Conservation (phyloP, 2,113 vertebrate genomes). For the Glareola pratincola region DNA sequence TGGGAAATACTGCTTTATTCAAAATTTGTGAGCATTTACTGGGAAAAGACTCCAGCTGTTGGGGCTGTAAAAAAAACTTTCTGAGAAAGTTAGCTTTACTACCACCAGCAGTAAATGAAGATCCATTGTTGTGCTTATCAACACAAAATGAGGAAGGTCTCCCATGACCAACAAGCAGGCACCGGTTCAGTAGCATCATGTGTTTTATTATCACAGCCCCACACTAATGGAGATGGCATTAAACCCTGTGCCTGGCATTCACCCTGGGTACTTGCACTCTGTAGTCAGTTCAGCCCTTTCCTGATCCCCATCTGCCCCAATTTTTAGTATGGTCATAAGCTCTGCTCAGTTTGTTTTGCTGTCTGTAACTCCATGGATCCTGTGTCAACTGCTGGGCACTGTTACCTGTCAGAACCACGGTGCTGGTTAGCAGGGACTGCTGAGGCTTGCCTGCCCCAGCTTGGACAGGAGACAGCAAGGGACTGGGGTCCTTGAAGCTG, state of each 20-base stretch:
- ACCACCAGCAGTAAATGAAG: neutral
- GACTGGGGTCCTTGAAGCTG: neutral
- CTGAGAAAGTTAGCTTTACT: neutral
- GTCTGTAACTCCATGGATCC: neutral
- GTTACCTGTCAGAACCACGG: fast-evolving
- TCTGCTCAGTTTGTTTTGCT: neutral
- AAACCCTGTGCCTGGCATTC: neutral
- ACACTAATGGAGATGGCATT: neutral
- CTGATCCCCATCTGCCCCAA: neutral
- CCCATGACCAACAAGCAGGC: too few species aligned
- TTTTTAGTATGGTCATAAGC: neutral
- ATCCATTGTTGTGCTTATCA: neutral
- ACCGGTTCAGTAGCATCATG: neutral
- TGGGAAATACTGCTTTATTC: neutral
- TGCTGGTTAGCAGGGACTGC: neutral
- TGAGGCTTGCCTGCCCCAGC: neutral
- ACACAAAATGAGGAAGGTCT: neutral
- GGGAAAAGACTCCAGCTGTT: neutral
- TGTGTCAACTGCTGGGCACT: neutral
- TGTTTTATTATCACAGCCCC: neutral
- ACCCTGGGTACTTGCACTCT: fast-evolving
- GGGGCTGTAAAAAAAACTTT: too few species aligned
- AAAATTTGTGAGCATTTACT: neutral
- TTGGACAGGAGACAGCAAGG: neutral
- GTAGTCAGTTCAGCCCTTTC: neutral